Evolutionary conservation across 2,888 invertebrate genomes (phyloP), one percentile per base, ranked within the genome.

Genomic region (Agriopis marginaria): DNA sequence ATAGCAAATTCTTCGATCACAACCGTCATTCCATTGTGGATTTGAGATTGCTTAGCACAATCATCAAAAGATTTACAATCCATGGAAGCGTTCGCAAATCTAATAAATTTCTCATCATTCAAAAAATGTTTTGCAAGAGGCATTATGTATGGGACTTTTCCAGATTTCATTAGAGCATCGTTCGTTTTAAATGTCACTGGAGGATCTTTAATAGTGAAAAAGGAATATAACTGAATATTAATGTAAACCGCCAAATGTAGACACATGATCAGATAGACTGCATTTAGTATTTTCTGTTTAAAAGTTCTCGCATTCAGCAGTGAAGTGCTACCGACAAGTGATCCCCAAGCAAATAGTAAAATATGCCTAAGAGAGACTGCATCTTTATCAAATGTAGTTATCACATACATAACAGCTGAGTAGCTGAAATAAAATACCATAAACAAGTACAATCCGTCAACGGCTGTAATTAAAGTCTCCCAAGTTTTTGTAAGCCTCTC

Each of bases 271-370:
- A 90, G 77, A 72, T 87, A 91, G 6, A 80, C 76, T 7, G 86
- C n/a, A 51, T 90, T 90, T 6, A 92, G 54, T 23, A 87, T 74
- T 74, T 84, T 91, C 56, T 90, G 88, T 70, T 93, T 93, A 0
- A 83, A 45, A 12, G 87, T 83, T 47, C 64, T 81, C 0, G 91
- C 78, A 0, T 86, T 73, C 68, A 78, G 82, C 10, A 93, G 75
- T 1, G 86, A 80, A 1, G 83, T 71, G 0, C 88, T 77, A 1
- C 90, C 90, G 0, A 92, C 55, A 0, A 92, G 73, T 0, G 87
- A 83, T 11, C 93, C 92, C 86, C 86, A 92, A 50, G 85, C 78
- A 63, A 86, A 77, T 3, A 92, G 54, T 1, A 91, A 70, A 1
- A 85, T 86, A 44, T 83, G 72, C 5, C 63, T 75, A 0, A 88